A percentile compares a stretch with the other conserved stretches of the same genome.
phyloP scores from a whole-genome alignment of 2,888 invertebrate genomes.

The Ditula angustiorana region DNA sequence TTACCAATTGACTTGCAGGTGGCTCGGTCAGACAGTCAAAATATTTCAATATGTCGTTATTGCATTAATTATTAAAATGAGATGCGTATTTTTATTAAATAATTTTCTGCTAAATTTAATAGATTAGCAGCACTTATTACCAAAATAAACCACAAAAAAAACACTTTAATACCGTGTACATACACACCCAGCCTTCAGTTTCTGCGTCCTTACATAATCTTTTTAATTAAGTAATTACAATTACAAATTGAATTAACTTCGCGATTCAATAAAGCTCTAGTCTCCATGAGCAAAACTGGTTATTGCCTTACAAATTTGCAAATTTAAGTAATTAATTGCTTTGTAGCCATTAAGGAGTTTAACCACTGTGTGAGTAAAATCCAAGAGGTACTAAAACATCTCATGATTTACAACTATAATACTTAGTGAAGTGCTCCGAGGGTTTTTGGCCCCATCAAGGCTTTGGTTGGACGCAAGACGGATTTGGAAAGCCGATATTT shows the following conservation, averaged over 20 bases:
- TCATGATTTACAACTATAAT: not conserved
- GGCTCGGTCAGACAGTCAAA: too few species aligned
- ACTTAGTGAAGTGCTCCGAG: not conserved
- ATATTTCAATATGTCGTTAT: too few species aligned
- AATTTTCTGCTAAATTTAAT: too few species aligned
- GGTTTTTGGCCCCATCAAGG: not conserved
- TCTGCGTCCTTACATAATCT: not conserved
- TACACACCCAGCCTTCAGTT: too few species aligned
- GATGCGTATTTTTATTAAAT: too few species aligned
- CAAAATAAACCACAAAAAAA: too few species aligned
- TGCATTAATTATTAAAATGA: too few species aligned
- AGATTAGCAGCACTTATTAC: too few species aligned
- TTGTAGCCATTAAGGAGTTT: not conserved
- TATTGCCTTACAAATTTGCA: constrained; percentile 3
- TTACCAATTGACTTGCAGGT: too few species aligned
- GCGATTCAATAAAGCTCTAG: constrained; percentile 1
- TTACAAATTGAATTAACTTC: constrained; percentile 3
- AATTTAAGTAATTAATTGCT: not conserved
- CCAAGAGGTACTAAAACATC: not conserved
- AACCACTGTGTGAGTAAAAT: not conserved
- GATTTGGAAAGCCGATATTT: not conserved
- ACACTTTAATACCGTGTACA: too few species aligned
- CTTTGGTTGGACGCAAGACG: not conserved
- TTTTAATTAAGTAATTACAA: constrained; percentile 5
- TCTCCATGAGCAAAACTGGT: constrained; percentile 19